A percentile compares a stretch with the other conserved stretches of the same genome.
Conservation (phyloP, 1,140 invertebrate species). For the Cotesia chilonis region DNA sequence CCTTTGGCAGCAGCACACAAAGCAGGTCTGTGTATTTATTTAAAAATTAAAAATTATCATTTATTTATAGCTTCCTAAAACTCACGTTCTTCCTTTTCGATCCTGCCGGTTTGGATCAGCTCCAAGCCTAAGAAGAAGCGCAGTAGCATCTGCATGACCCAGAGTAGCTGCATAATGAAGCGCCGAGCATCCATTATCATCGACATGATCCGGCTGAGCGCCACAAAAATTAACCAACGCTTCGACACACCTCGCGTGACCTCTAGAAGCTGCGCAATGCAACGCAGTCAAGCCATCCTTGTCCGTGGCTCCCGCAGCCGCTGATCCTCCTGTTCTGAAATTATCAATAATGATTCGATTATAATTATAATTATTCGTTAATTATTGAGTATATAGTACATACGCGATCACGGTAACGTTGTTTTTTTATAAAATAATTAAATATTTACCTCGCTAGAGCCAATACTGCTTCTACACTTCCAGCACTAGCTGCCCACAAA, state of each 20-base stretch:
- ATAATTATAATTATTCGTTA: not conserved
- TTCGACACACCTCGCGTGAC: constrained; percentile 92
- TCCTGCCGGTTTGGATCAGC: constrained; percentile 93
- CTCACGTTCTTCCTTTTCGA: constrained; percentile 86
- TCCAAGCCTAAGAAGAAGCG: constrained; percentile 85
- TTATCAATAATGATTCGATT: not conserved
- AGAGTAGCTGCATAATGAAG: constrained; percentile 96
- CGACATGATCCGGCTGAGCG: constrained; percentile 81
- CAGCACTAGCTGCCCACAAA: constrained; percentile 96
- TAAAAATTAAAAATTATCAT: constrained; percentile 24
- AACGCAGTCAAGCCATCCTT: constrained; percentile 87
- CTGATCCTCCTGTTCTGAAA: constrained; percentile 59
- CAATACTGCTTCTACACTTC: constrained; percentile 89
- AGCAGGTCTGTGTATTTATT: constrained; percentile 67
- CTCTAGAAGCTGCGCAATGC: constrained; percentile 95
- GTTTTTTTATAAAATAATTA: constrained; percentile 13
- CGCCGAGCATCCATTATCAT: constrained; percentile 93
- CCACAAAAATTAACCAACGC: constrained; percentile 89
- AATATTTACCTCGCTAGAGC: constrained; percentile 81
- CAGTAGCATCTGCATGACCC: constrained; percentile 93
- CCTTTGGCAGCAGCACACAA: constrained; percentile 96
- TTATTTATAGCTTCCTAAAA: constrained; percentile 36
- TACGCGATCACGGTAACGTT: not conserved
- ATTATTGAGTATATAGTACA: not conserved
- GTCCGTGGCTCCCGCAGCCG: constrained; percentile 59